phyloP scores from a whole-genome alignment of 2,888 invertebrate genomes.

The Nasonovia ribisnigri region DNA sequence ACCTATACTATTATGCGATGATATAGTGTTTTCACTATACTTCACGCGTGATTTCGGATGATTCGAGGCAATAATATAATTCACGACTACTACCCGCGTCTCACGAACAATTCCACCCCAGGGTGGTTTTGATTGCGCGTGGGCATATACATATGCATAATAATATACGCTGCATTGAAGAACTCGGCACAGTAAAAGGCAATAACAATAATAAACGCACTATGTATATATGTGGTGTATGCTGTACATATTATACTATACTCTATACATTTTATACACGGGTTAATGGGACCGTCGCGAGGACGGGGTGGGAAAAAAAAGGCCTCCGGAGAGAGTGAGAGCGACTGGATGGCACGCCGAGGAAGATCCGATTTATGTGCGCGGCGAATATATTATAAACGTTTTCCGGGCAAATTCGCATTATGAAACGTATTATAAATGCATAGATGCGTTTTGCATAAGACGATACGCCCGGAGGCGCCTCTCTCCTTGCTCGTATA shows the following conservation, averaged over 20 bases:
- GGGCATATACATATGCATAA: neutral
- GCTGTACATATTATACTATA: neutral
- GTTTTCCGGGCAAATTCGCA: conserved; percentile 64
- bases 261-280: neutral
- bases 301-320: conserved; percentile 28
- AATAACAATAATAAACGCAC: conserved; percentile 56
- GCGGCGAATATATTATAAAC: conserved; percentile 52
- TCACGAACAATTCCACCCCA: neutral
- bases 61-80: neutral
- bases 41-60: neutral
- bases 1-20: neutral
- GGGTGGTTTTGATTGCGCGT: conserved; percentile 3
- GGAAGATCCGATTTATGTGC: conserved; percentile 51
- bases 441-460: conserved; percentile 65
- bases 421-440: conserved; percentile 65
- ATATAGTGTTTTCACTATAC: neutral
- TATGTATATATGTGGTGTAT: neutral
- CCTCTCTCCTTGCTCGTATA: neutral
- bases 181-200: neutral
- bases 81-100: neutral
- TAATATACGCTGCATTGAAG: neutral
- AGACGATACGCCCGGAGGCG: conserved; percentile 64
- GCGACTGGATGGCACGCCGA: neutral
- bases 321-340: conserved; percentile 23
- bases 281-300: conserved; percentile 32